Base-by-base conservation (phyloP, 2,797 vertebrate genomes). In the Apogon talboti region DNA sequence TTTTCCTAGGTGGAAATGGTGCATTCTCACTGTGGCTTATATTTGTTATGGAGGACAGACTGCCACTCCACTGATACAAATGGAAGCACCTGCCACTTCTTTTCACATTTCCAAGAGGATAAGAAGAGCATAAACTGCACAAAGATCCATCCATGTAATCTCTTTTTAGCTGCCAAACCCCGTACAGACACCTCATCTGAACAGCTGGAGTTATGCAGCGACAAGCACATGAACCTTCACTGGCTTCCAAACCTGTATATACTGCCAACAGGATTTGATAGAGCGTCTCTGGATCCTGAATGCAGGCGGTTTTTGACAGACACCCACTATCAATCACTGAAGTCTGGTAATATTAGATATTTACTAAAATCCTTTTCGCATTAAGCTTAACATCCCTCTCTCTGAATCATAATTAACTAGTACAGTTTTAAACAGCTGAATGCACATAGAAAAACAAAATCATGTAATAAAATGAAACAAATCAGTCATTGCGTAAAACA, bases 181-280 rank as follows among this genome's bases (percentile, higher is more conserved):
- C 12, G 16, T 16, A 10, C 19, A 38, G 44, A 43, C 2, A 11
- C 15, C 30, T 16, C 2, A 11, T 60, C 28, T 44, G 10, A 52
- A 50, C 37, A 50, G 11, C 40, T 12, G 40, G 40, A 41, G 40
- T 12, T 41, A 11, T 14, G 14, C 40, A 41, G 40, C 40, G 19
- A 61, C 21, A 28, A 47, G 28, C 46, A 30, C 14, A 58, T 38
- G 15, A 47, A 47, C 44, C 54, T 35, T 61, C 51, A 57, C 28
- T 18, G n/a, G 41, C 11, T 61, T 67, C 30, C 56, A 48, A 59
- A 3, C 47, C 7, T 35, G 18, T 15, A 64, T 45, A 59, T 19
- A 51, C n/a, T 59, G 24, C 33, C 46, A 40, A 35, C 13, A 43
- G 10, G 33, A 10, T 35, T 35, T 35, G 6, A 28, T 28, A 28